These are phyloP conservation scores for Callithrix jacchus DNA, from an alignment of 2,113 vertebrate species.

Conservation along the genomic window DNA sequence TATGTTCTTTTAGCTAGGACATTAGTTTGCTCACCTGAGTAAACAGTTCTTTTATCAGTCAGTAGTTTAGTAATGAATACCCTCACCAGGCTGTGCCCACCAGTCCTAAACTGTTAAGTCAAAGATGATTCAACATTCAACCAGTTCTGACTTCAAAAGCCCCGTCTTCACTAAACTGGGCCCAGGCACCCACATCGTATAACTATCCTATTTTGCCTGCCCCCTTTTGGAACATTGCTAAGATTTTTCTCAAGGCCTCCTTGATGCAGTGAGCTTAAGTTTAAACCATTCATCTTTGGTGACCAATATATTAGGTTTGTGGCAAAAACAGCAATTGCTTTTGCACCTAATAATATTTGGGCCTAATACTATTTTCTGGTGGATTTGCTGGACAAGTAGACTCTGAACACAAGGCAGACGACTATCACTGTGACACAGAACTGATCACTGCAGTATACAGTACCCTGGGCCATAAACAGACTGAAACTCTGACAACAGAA, in stretches of 20 bases:
- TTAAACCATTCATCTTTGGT: not conserved
- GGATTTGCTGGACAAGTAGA: not conserved
- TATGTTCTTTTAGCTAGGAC: not conserved
- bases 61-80: not conserved
- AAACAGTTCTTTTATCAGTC: not conserved
- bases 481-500: rapidly evolving
- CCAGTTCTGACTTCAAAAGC: not conserved
- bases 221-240: not conserved
- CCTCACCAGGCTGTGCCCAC: not conserved
- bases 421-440: too few relatives aligned
- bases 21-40: not conserved
- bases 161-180: not conserved
- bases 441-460: rapidly evolving
- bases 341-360: not conserved
- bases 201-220: too few relatives aligned
- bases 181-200: not conserved
- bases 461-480: not conserved
- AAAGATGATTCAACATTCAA: not conserved
- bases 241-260: not conserved
- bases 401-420: rapidly evolving
- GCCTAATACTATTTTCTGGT: not conserved
- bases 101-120: not conserved
- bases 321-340: too few relatives aligned
- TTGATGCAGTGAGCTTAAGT: not conserved
- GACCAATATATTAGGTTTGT: too few relatives aligned